Base-by-base conservation (phyloP, 2,113 vertebrate genomes). In the Pangasianodon hypophthalmus region DNA sequence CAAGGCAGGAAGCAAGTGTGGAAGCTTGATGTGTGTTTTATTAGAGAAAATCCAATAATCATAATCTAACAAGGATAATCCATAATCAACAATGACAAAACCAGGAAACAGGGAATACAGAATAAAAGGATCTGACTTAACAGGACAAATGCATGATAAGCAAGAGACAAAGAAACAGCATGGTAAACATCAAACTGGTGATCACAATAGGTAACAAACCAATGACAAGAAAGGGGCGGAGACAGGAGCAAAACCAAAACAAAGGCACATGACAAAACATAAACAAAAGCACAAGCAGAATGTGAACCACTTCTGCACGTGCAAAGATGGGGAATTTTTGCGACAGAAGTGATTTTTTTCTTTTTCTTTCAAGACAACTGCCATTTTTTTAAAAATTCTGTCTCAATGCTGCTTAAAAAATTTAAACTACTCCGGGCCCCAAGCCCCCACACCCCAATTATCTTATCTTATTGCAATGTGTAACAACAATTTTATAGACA, bases 321-420 rank as follows among this genome's bases (percentile, higher is more conserved):
- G 29, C 64, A 32, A 29, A 67, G 29, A n/a, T 67, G 9, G 67
- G 64, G 67, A 32, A 16, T 69, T 69, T 69, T 69, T 69, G 19
- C 3, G 29, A n/a, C 26, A 64, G 26, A 13, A 11, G 26, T 29
- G 62, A 64, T 24, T 1, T 60, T 62, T 62, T 62, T 24, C 29
- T 32, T 69, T 69, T 69, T 11, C 8, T 10, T 67, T 67, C 29
- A 21, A 60, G 19, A 60, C 5, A 60, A 60, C 56, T 21, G 19
- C 8, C 7, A 11, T 14, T 32, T 69, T 69, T 32, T 0, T 1
- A 3, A 16, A 0, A n/a, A n/a, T n/a, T n/a, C 29, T 24, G 2
- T 24, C 21, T 75, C 18, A 21, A 37, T 41, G 37, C 32, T 77
- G 41, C 41, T 6, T 71, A 18, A 71, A 13, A 14, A 67, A n/a